These are phyloP conservation scores for Acanthornis magna DNA, from an alignment of 2,797 vertebrate species.

Conservation along the genomic window DNA sequence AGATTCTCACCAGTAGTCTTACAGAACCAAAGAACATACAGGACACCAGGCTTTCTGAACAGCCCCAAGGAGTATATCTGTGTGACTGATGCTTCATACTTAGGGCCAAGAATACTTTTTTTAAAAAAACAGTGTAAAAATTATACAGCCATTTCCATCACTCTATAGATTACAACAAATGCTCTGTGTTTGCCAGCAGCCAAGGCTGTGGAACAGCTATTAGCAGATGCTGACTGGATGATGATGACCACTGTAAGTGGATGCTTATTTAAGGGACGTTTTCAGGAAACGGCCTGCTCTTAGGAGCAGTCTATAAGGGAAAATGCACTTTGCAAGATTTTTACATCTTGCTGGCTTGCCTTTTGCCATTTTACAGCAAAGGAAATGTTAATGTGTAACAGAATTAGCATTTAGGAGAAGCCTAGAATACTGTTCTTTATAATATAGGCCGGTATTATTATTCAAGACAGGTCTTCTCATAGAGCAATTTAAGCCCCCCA, in stretches of 20 bases:
- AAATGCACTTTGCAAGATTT: slow-evolving; percentile 61
- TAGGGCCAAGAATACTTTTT: not conserved
- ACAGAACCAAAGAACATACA: not conserved
- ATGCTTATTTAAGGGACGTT: slow-evolving; percentile 52
- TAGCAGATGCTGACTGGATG: slow-evolving; percentile 32
- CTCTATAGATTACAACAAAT: not conserved
- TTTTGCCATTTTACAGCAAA: slow-evolving; percentile 64
- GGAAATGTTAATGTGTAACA: slow-evolving; percentile 60
- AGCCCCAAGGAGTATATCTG: not conserved
- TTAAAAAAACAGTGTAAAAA: not conserved
- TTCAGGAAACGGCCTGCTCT: slow-evolving; percentile 56
- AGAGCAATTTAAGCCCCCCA: slow-evolving; percentile 68
- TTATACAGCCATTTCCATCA: not conserved
- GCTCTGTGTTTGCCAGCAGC: slow-evolving; percentile 7
- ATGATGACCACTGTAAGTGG: slow-evolving; percentile 40
- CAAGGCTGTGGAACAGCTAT: not conserved
- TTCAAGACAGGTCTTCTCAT: slow-evolving; percentile 69
- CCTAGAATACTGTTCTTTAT: slow-evolving; percentile 27
- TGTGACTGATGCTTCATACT: not conserved
- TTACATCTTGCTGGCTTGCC: slow-evolving; percentile 57
- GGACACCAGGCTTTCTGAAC: not conserved
- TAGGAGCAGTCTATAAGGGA: slow-evolving; percentile 26
- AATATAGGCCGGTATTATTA: slow-evolving; percentile 37
- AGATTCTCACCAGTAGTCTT: not conserved
- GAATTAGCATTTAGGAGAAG: slow-evolving; percentile 62